Percentiles rank a stretch among this genome's conserved stretches.
Conservation (phyloP, 2,113 vertebrate genomes). For the Myotis lucifugus region DNA sequence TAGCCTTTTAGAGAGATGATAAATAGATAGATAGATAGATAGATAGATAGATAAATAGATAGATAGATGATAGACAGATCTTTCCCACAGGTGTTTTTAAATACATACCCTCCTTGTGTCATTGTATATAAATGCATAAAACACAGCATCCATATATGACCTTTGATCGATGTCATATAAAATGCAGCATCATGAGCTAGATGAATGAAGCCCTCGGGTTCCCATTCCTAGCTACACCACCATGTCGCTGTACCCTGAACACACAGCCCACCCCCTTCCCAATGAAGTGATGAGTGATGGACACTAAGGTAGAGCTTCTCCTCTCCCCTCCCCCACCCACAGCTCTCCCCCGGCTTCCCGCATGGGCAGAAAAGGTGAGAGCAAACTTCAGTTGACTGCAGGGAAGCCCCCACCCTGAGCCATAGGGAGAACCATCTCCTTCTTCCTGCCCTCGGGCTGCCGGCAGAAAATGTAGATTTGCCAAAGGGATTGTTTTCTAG, state of each 20-base stretch:
- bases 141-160: background rate
- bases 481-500: background rate
- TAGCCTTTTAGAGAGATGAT: too few relatives aligned
- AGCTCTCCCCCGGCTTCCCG: background rate
- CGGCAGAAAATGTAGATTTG: background rate
- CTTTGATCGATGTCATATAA: background rate
- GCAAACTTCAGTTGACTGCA: background rate
- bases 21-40: too few relatives aligned
- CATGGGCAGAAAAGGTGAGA: background rate
- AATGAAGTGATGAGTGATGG: background rate
- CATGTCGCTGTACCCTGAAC: background rate
- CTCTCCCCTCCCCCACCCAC: too few relatives aligned
- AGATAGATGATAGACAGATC: too few relatives aligned
- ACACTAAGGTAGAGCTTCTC: background rate
- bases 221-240: background rate
- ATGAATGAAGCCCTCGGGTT: background rate
- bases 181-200: background rate
- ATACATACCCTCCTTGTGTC: background rate
- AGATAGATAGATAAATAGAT: too few relatives aligned
- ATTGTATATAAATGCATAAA: background rate
- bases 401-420: background rate
- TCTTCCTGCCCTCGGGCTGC: background rate
- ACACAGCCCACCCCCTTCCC: background rate
- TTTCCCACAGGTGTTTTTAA: background rate
- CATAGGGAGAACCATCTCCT: background rate